Base-by-base conservation (phyloP, 2,888 invertebrate species). In the Sylvicola cinctus region DNA sequence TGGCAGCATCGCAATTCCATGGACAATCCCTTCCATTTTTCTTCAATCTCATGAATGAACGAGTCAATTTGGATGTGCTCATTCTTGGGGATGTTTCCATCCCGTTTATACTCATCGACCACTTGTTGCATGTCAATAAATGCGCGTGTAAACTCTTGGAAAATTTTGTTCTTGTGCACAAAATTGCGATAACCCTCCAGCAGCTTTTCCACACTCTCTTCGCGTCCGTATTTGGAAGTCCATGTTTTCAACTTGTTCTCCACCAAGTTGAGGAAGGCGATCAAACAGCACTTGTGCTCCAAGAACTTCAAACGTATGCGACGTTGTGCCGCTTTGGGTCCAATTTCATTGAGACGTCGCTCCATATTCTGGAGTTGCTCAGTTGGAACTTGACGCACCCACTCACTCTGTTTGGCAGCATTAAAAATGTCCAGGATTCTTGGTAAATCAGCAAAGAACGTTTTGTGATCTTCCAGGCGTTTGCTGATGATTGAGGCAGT, bases 91-190 rank as follows among this genome's bases (percentile, higher is more conserved):
- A 85, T 71, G 52, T 77, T 74, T 43, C 84, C 84, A 36, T 85
- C 84, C 39, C 75, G 68, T 57, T 84, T 85, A 48, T 87, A 88
- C 49, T 87, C 85, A 33, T 85, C 83, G 17, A 81, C 78, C 27
- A 88, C 87, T 54, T 84, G 81, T 55, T 85, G 84, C 71, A 90
- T 87, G 52, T 88, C 88, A 36, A 80, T 66, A 49, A 77, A 87
- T 26, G 88, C 88, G 61, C 84, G 79, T 51, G 85, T 84, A 51
- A 88, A 88, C 60, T 88, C 88, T 60, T 87, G 85, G 66, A 88
- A 88, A 48, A 88, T 84, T 59, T 83, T 76, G 58, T 87, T 85
- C 46, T 77, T 74, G n/a, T 84, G 83, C 28, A 88, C 85, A 55
- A 88, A 88, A 61, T 84, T 85, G 48, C 80, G 72, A 50, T 88